A percentile compares a stretch with the other conserved stretches of the same genome.
These are phyloP conservation scores for Chlorospingus semifuscus DNA, from an alignment of 2,797 vertebrate genomes.

Conservation along the genomic window DNA sequence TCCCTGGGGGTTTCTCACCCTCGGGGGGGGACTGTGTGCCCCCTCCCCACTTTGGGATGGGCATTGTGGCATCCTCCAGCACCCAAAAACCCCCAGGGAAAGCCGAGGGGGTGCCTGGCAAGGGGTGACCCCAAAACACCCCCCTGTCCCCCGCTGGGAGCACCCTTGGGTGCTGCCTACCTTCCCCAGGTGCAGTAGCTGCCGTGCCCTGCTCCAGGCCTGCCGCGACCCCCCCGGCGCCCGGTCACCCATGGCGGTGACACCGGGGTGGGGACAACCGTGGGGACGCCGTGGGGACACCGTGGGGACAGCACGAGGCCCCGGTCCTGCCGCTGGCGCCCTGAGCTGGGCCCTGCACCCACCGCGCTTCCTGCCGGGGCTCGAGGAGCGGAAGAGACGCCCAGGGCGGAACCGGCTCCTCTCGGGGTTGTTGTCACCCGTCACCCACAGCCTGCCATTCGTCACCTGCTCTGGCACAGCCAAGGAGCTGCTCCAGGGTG, in stretches of 20 bases:
- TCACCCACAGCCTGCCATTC: neutral
- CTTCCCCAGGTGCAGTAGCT: slow-evolving; percentile 22
- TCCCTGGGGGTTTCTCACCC: neutral
- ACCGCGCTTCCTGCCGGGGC: neutral
- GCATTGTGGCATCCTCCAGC: accelerated
- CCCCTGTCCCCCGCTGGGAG: accelerated
- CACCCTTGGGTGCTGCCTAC: slow-evolving; percentile 41
- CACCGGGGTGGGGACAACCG: neutral
- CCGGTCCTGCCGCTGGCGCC: accelerated
- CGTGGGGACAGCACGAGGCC: neutral
- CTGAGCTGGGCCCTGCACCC: neutral
- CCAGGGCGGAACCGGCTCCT: neutral
- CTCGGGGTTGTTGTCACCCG: neutral
- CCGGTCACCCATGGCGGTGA: neutral
- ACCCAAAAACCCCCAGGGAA: neutral
- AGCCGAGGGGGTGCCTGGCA: accelerated
- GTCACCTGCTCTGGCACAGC: accelerated
- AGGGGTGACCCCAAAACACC: neutral
- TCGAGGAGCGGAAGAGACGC: slow-evolving; percentile 17
- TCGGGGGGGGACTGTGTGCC: accelerated
- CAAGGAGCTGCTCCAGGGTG: accelerated
- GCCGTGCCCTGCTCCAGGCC: neutral
- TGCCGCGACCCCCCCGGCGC: accelerated
- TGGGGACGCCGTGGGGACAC: no score
- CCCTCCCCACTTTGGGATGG: accelerated